Base-by-base conservation (phyloP, 2,797 vertebrate genomes). In the Ceryle rudis region DNA sequence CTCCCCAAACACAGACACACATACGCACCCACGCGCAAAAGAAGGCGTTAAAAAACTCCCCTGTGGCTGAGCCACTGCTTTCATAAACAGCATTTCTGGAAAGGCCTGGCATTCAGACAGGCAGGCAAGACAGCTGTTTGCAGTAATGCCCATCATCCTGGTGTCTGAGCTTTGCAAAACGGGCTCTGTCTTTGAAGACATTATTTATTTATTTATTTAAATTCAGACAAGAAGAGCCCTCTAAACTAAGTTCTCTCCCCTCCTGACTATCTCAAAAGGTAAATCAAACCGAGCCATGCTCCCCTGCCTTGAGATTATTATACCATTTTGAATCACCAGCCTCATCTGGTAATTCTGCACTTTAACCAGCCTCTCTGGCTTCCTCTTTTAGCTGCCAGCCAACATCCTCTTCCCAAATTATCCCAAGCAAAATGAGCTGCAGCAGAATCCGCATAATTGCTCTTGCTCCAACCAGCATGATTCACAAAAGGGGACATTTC, bases 1-100 rank as follows among this genome's bases (percentile, higher is more conserved):
- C 11, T 35, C 20, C 44, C 9, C 19, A 20, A 35, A 54, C 25
- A n/a, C n/a, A 65, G 46, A 52, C 5, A 1, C 1, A 0, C 2
- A 0, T 21, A 58, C 0, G 0, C n/a, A n/a, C 41, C 21, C 64
- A 26, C 5, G 0, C 0, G 0, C 52, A 44, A 55, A 91, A 35
- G 42, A 0, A 39, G 17, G 79, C 0, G 0, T 49, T 44, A 14
- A 78, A 81, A 88, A 60, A 15, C 37, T 57, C 42, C 54, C 46
- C 70, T 14, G 42, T 0, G 1, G 13, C 1, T 1, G 60, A 73
- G 67, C 23, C 0, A 2, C 21, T 41, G 22, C 37, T 71, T 41
- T 61, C 75, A 73, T 35, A 39, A 31, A 15, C 61, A 42, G 42
- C 0, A 0, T 72, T 91, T 78, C 73, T 69, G 73, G 54, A 39